Base-by-base conservation (phyloP, 2,888 invertebrate genomes). In the Achlya flavicornis region DNA sequence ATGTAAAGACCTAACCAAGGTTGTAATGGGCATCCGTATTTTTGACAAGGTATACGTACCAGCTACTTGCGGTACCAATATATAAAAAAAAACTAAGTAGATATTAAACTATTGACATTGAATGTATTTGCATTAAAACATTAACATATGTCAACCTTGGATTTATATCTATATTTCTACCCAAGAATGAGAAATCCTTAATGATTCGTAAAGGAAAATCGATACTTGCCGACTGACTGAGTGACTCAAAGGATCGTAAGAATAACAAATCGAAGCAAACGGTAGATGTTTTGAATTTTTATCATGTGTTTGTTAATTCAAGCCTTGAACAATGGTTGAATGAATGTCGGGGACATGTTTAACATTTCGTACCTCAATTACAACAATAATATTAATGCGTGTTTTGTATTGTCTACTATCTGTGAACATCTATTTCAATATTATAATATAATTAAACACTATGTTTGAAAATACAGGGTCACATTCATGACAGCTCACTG, bases 241-340 rank as follows among this genome's bases (percentile, higher is more conserved):
- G 53, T 19, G 19, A 19, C 16, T 53, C 19, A 19, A 19, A 53
- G 10, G 19, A 59, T 38, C 12, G 16, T 14, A 43, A 41, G 16
- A 41, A 60, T 41, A 60, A 19, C 53, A 53, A 53, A 41, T 60
- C 41, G 19, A 59, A n/a, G 5, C 38, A 41, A 58, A 35, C 38
- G 58, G 35, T 10, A 16, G 26, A 61, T 73, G 70, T 72, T 75
- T 66, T 75, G 69, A 66, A 66, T 69, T 78, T 70, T 67, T 71
- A 69, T 69, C 65, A 63, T n/a, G 57, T 66, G 66, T 76, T 75
- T 76, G 69, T 70, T 70, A 63, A 43, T 63, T 61, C 61, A 68
- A 62, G 60, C 73, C 69, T 76, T 74, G 71, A 67, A 79, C 73
- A 75, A 72, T 77, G 69, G 64, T 60, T 58, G 58, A 63, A 67